These are phyloP conservation scores for Bradypus variegatus DNA, from an alignment of 2,797 vertebrate genomes.

Conservation along the genomic window DNA sequence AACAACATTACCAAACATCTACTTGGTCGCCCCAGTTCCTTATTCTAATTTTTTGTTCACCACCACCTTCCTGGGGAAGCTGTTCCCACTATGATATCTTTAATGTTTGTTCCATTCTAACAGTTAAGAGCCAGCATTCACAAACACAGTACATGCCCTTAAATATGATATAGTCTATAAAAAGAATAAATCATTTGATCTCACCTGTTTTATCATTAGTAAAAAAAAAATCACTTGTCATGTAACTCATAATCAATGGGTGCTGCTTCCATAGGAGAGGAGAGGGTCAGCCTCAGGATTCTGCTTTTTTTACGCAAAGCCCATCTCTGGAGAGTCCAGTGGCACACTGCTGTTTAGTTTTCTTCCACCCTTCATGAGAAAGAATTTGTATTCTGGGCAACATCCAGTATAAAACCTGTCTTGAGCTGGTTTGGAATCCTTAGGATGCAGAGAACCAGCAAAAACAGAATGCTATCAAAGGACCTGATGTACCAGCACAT, in stretches of 20 bases:
- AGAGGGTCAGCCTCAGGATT: not conserved
- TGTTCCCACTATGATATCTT: not conserved
- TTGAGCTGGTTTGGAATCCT: not conserved
- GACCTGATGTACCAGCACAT: not conserved
- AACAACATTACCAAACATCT: not conserved
- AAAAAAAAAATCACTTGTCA: not conserved
- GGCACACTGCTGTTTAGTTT: not conserved
- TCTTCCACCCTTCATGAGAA: not conserved
- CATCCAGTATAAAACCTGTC: not conserved
- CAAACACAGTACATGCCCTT: not conserved
- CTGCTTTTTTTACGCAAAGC: not conserved
- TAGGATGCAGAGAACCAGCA: not conserved
- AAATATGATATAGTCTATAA: not conserved
- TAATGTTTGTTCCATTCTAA: not conserved
- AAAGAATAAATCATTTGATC: not conserved
- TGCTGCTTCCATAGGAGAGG: not conserved
- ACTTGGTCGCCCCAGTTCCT: not conserved
- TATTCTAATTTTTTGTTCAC: not conserved
- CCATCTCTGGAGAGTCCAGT: not conserved
- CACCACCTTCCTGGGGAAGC: not conserved
- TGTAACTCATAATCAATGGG: not conserved
- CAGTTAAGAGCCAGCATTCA: not conserved
- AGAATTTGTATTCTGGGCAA: not conserved
- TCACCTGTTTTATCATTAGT: not conserved
- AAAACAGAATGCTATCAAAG: not conserved